Percentiles rank a stretch among this genome's conserved stretches.
Evolutionary conservation across 2,113 vertebrate species (phyloP).

Genomic region (Haemorhous mexicanus): DNA sequence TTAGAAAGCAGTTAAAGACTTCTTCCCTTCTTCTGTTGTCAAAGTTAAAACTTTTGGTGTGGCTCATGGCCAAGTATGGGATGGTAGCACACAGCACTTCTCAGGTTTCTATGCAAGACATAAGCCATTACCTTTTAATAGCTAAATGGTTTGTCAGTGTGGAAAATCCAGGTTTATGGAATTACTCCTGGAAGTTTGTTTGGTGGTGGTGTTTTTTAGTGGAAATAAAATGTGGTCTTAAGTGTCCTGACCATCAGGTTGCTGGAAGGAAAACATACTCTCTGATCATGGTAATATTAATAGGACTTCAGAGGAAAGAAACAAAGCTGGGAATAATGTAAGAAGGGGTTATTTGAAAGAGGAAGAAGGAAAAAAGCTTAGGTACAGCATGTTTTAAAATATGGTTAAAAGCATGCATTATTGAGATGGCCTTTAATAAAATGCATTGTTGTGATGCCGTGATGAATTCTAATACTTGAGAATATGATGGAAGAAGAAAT

Average conservation of each 20-base stretch:
- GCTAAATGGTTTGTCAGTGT: neutral
- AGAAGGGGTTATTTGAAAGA: neutral
- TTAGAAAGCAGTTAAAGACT: neutral
- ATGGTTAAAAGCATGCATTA: slow-evolving; percentile 4
- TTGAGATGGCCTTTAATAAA: neutral
- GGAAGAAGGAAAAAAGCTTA: neutral
- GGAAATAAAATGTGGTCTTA: neutral
- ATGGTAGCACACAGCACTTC: neutral
- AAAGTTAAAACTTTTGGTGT: neutral
- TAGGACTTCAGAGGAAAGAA: slow-evolving; percentile 1
- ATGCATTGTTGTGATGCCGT: neutral
- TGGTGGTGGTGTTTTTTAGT: neutral
- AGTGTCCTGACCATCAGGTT: neutral
- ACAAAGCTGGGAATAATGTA: neutral
- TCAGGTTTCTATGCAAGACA: neutral
- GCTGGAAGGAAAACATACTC: neutral
- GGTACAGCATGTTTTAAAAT: neutral
- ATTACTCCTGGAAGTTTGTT: neutral
- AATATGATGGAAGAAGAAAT: neutral
- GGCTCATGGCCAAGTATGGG: neutral
- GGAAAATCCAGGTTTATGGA: neutral
- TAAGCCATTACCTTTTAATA: neutral
- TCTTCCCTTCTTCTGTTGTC: neutral
- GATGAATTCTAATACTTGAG: neutral
- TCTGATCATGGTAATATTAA: neutral